Evolutionary conservation across 1,140 invertebrate genomes (phyloP).

Genomic region (Drosophila athabasca): DNA sequence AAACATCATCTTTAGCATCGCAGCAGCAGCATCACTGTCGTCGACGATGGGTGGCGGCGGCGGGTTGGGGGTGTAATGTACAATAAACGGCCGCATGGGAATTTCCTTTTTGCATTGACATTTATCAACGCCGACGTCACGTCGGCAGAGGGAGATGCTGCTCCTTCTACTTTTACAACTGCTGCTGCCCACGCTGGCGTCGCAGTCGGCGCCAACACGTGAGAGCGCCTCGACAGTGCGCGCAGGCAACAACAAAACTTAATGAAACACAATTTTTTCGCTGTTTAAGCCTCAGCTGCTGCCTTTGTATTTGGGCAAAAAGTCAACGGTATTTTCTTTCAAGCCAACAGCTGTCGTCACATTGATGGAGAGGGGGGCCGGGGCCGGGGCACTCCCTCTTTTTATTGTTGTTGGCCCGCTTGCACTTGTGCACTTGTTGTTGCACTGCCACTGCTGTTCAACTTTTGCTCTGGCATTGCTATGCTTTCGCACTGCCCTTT

Average conservation of each 20-base stretch:
- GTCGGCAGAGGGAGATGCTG: constrained; percentile 31
- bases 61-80: constrained; percentile 39
- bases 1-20: constrained; percentile 12
- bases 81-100: constrained; percentile 72
- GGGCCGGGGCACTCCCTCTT: constrained; percentile 2
- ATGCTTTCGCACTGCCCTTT: not conserved
- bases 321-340: constrained; percentile 21
- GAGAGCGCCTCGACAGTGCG: constrained; percentile 54
- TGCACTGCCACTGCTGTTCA: constrained; percentile 8
- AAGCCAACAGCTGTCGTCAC: constrained; percentile 48
- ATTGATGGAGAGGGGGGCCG: too few species aligned
- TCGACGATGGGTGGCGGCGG: not conserved
- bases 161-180: constrained; percentile 24
- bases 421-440: constrained; percentile 46
- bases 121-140: constrained; percentile 57
- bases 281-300: not conserved
- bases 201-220: constrained; percentile 57
- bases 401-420: constrained; percentile 27
- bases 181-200: constrained; percentile 23
- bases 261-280: constrained; percentile 13
- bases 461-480: constrained; percentile 9
- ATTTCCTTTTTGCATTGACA: constrained; percentile 60
- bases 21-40: not conserved
- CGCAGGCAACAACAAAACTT: constrained; percentile 37
- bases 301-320: constrained; percentile 11